Evolutionary conservation across 2,888 invertebrate genomes (phyloP).

Genomic region (Diaprepes abbreviatus): DNA sequence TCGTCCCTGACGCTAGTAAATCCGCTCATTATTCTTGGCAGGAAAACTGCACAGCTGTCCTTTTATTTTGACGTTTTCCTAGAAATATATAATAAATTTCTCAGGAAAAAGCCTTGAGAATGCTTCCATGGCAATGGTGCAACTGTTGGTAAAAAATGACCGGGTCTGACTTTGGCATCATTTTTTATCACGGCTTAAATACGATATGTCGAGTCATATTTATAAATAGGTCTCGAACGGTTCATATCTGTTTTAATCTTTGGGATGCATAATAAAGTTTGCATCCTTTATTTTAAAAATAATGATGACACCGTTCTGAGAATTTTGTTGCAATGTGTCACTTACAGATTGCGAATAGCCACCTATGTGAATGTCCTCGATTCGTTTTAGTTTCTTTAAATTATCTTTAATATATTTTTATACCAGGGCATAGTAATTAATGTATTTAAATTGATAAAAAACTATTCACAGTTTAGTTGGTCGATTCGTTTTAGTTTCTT

Average conservation of each 20-base stretch:
- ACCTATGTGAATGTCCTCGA: too few species aligned
- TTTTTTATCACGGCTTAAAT: constrained; percentile 25
- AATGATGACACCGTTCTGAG: constrained; percentile 20
- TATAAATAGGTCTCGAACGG: constrained; percentile 30
- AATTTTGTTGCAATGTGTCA: constrained; percentile 19
- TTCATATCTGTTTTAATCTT: constrained; percentile 26
- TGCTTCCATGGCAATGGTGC: constrained; percentile 35
- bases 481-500: too few species aligned
- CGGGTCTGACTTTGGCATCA: constrained; percentile 24
- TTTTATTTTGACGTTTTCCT: constrained; percentile 32
- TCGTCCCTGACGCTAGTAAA: constrained; percentile 26
- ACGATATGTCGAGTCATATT: constrained; percentile 31
- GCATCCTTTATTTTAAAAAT: constrained; percentile 22
- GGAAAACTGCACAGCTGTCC: constrained; percentile 21
- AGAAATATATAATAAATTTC: constrained; percentile 37
- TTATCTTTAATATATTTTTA: too few species aligned
- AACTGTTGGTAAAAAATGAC: constrained; percentile 31
- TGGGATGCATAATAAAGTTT: constrained; percentile 14
- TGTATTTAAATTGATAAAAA: too few species aligned
- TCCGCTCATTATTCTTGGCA: constrained; percentile 23
- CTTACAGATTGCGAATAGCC: too few species aligned
- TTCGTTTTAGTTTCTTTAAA: too few species aligned
- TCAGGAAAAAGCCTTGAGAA: constrained; percentile 40
- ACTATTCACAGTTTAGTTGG: too few species aligned
- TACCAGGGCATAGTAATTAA: too few species aligned